Evolutionary conservation across 2,888 invertebrate species (phyloP), one percentile per base, ranked within the genome.

Genomic region (Tinea trinotella): DNA sequence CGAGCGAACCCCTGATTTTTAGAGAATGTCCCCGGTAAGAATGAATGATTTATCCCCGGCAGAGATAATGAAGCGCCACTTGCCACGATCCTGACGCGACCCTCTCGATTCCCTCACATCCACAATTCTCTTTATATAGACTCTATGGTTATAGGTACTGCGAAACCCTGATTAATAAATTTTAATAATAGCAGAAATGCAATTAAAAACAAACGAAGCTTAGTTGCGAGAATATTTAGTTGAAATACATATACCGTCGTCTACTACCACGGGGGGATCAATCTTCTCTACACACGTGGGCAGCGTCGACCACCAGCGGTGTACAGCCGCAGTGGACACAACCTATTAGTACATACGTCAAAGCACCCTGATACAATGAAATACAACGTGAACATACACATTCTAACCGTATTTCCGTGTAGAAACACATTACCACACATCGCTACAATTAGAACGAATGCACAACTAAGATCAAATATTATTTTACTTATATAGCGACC

Each of bases 221-320:
- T 30, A 4, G 4, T 30, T 30, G 30, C 30, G 7, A 30, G 30
- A 30, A 7, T 30, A n/a, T 22, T 22, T 30, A 30, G n/a, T 4
- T 30, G n/a, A 30, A 30, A 4, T 7, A 7, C n/a, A 30, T 30
- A 7, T 7, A 30, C 30, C 30, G n/a, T 7, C 30, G 7, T 10
- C 9, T 12, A 40, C 13, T 13, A n/a, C 13, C 40, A 15, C n/a
- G n/a, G n/a, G n/a, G 7, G 40, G n/a, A 40, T 40, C 40, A 40
- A 40, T 40, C 40, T 40, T 40, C 6, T 3, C 40, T 40, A 12
- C 5, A 22, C 36, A 40, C 53, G 53, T 53, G 53, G 53, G 53
- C 13, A 9, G 53, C 22, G 53, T 40, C 53, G 53, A 53, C 53
- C 53, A 53, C 53, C 53, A 53, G 34, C 40, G 18, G 53, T 20